Conservation (phyloP, 1,140 invertebrate species). For the Drosophila arawakana region DNA sequence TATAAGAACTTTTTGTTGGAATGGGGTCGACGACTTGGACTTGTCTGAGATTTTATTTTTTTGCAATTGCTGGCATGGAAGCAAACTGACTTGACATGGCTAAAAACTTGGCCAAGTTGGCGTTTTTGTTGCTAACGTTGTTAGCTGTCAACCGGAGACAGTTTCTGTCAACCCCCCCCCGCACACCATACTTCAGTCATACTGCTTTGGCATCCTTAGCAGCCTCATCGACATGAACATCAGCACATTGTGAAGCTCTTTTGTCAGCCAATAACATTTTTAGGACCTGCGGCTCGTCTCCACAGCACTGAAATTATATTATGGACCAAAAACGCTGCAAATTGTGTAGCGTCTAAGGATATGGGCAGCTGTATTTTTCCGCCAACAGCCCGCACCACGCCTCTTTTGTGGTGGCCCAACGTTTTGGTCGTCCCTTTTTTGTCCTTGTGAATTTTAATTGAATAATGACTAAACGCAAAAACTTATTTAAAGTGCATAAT, state of each 20-base stretch:
- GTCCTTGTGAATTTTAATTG: conserved; percentile 56
- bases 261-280: conserved; percentile 55
- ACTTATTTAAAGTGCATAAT: conserved; percentile 67
- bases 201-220: conserved; percentile 6
- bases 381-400: not conserved
- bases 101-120: conserved; percentile 17
- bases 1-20: too few relatives aligned
- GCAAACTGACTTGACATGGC: conserved; percentile 4
- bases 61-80: conserved; percentile 5
- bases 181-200: not conserved
- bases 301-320: conserved; percentile 49
- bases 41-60: conserved; percentile 22
- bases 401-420: not conserved
- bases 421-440: not conserved
- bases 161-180: not conserved
- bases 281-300: conserved; percentile 36
- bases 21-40: conserved; percentile 15
- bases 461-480: conserved; percentile 61
- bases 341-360: conserved; percentile 17
- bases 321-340: conserved; percentile 26
- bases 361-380: conserved; percentile 8
- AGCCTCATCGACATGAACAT: conserved; percentile 20
- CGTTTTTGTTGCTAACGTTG: conserved; percentile 44
- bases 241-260: conserved; percentile 30
- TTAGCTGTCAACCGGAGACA: conserved; percentile 39